These are phyloP conservation scores for Entelurus aequoreus DNA, from an alignment of 2,113 vertebrate genomes.

Conservation along the genomic window DNA sequence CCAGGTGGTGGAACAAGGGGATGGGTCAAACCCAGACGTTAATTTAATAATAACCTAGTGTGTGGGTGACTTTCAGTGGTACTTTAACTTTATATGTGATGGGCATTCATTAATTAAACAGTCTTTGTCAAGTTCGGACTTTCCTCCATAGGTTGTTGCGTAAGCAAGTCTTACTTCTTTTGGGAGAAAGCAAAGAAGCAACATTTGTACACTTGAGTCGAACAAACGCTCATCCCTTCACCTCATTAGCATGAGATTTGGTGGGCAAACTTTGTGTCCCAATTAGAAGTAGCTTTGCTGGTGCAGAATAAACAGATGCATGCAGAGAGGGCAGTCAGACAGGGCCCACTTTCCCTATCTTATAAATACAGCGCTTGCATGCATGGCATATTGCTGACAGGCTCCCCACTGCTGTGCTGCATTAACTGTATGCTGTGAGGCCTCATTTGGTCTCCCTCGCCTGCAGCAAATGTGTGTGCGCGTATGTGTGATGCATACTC, in stretches of 20 bases:
- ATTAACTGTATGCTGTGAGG: slow-evolving; percentile 42
- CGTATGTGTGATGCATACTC: slow-evolving; percentile 7
- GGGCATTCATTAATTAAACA: slow-evolving; percentile 36
- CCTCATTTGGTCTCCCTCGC: slow-evolving; percentile 51
- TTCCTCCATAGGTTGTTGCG: slow-evolving; percentile 1
- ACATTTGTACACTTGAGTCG: slow-evolving; percentile 28
- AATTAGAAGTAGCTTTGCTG: slow-evolving; percentile 44
- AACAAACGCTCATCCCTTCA: slow-evolving; percentile 37
- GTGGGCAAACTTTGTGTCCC: slow-evolving; percentile 28
- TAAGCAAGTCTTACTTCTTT: slow-evolving; percentile 25
- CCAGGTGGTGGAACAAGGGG: too few relatives aligned
- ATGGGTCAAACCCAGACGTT: too few relatives aligned
- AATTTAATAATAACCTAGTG: too few relatives aligned
- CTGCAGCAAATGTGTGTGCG: slow-evolving; percentile 12
- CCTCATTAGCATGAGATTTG: slow-evolving; percentile 44
- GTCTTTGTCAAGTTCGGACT: slow-evolving; percentile 11
- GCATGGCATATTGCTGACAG: slow-evolving; percentile 27
- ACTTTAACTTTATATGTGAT: too few relatives aligned
- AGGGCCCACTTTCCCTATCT: slow-evolving; percentile 22
- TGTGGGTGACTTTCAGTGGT: too few relatives aligned
- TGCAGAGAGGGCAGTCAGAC: slow-evolving; percentile 28
- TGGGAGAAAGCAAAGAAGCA: slow-evolving; percentile 9
- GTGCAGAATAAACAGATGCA: slow-evolving; percentile 37
- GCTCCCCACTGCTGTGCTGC: slow-evolving; percentile 44
- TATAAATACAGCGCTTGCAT: slow-evolving; percentile 25